These are phyloP conservation scores for Telenomus remus DNA, from an alignment of 1,140 invertebrate species.

Conservation along the genomic window DNA sequence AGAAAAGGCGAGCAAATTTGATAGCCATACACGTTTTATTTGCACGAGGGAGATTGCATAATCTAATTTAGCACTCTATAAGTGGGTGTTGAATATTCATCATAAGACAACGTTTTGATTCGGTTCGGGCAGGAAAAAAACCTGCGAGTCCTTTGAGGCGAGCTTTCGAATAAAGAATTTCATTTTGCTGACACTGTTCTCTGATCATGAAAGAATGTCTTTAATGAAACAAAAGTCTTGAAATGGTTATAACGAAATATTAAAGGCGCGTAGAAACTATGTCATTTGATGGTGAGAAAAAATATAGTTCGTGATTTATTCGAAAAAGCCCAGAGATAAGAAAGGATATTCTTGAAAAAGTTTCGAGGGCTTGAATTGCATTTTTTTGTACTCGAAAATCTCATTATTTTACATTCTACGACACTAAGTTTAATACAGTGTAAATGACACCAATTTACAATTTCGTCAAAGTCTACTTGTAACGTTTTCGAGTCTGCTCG, in stretches of 20 bases:
- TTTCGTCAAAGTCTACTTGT: constrained; percentile 37
- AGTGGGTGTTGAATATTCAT: no score
- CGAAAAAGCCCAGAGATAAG: neutral
- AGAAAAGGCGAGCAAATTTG: no score
- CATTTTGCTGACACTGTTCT: no score
- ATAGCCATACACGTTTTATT: no score
- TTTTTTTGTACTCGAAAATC: constrained; percentile 12
- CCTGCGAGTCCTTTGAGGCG: no score
- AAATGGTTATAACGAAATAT: constrained; percentile 14
- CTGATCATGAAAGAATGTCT: no score
- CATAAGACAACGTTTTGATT: no score
- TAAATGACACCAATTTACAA: constrained; percentile 43
- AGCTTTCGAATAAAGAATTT: no score
- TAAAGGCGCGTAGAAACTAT: constrained; percentile 7
- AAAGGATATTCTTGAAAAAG: constrained; percentile 6
- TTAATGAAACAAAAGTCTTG: constrained; percentile 5
- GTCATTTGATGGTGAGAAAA: constrained; percentile 4
- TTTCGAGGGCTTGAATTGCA: constrained; percentile 12
- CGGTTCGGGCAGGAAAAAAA: no score
- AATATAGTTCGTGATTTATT: constrained; percentile 12
- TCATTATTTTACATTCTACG: constrained; percentile 29
- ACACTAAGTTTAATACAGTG: constrained; percentile 35
- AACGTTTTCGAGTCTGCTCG: constrained; percentile 8
- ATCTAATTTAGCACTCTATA: no score
- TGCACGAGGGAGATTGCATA: no score